A percentile compares a stretch with the other conserved stretches of the same genome.
phyloP scores from a whole-genome alignment of 2,888 invertebrate genomes.

The Galerucella nymphaeae region DNA sequence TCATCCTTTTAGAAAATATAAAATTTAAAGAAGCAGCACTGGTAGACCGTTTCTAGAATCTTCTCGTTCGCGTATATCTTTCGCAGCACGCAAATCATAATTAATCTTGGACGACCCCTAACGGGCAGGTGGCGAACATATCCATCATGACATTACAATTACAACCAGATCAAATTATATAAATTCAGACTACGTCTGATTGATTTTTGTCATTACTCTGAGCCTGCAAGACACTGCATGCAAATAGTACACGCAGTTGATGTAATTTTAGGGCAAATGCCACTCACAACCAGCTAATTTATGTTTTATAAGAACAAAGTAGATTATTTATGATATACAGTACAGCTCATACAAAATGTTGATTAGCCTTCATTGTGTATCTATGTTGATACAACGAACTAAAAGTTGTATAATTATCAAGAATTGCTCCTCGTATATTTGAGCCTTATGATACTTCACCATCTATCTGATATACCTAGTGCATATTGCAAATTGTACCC shows the following conservation, averaged over 20 bases:
- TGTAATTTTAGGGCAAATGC: conserved; percentile 15
- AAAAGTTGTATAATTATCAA: no score
- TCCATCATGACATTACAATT: conserved; percentile 25
- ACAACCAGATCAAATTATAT: conserved; percentile 33
- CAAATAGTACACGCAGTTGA: conserved; percentile 10
- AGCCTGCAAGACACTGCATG: conserved; percentile 20
- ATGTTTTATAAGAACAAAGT: neutral
- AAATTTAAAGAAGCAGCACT: no score
- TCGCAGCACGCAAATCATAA: conserved; percentile 52
- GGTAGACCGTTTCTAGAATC: no score
- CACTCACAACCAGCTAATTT: neutral
- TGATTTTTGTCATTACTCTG: conserved; percentile 30
- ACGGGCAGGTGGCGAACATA: conserved; percentile 36
- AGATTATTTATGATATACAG: neutral
- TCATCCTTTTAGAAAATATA: no score
- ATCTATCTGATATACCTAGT: conserved; percentile 1
- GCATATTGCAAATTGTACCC: conserved; percentile 22
- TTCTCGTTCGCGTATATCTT: conserved; percentile 45
- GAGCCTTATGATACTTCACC: neutral
- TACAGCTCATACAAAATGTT: no score
- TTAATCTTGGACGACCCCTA: conserved; percentile 47
- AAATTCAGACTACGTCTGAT: conserved; percentile 27
- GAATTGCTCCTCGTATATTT: neutral
- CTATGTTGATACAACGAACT: no score
- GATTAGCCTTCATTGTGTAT: no score